Conservation (phyloP, 2,888 invertebrate genomes). For the Hypsopygia costalis region DNA sequence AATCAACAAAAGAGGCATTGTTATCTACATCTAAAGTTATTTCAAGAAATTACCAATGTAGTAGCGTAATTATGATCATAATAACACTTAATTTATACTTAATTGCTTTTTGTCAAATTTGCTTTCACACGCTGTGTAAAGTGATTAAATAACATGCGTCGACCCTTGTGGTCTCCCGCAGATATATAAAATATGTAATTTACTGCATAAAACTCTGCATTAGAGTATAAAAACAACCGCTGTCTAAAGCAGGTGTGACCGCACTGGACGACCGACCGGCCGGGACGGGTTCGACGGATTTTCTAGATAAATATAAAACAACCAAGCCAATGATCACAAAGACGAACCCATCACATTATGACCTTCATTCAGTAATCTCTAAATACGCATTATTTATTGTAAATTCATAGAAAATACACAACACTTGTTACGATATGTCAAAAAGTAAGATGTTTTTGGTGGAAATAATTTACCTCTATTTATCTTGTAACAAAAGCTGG, state of each 20-base stretch:
- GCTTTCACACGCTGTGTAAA: no score
- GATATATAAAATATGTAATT: slow-evolving; percentile 7
- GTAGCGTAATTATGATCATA: no score
- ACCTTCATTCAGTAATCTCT: slow-evolving; percentile 55
- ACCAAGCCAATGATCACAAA: slow-evolving; percentile 57
- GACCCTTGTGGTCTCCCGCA: slow-evolving; percentile 4
- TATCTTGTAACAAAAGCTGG: slow-evolving; percentile 77
- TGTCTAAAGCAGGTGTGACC: slow-evolving; percentile 39
- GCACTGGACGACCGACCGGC: slow-evolving; percentile 43
- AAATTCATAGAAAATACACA: slow-evolving; percentile 68
- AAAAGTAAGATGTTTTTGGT: slow-evolving; percentile 69
- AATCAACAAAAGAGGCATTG: not conserved
- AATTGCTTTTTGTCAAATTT: no score
- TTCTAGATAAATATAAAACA: slow-evolving; percentile 66
- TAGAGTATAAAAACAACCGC: slow-evolving; percentile 33
- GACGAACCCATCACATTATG: slow-evolving; percentile 43
- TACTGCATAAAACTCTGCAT: slow-evolving; percentile 20
- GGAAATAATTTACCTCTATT: slow-evolving; percentile 78
- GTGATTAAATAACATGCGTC: slow-evolving; percentile 1
- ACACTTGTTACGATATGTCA: slow-evolving; percentile 77
- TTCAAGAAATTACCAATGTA: not conserved
- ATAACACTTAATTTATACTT: no score
- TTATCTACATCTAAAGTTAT: slow-evolving; percentile 3
- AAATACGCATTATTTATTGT: slow-evolving; percentile 34
- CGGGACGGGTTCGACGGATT: slow-evolving; percentile 43